Evolutionary conservation across 2,888 invertebrate species (phyloP).

Genomic region (Tinea pellionella): DNA sequence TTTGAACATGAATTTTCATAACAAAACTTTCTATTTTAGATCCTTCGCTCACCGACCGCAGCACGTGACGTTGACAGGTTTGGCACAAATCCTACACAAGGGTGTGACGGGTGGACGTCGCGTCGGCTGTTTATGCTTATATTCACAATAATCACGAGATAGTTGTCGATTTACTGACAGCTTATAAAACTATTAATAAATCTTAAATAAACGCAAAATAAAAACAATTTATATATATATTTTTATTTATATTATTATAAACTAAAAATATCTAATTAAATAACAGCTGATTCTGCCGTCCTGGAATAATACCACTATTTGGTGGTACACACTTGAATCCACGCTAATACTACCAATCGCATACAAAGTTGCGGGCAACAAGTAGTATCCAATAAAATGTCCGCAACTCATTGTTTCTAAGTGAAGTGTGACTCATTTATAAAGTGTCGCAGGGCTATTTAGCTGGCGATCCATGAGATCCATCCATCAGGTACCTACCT

Average conservation of each 20-base stretch:
- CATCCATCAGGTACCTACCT: slow-evolving; percentile 36
- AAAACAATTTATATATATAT: no score
- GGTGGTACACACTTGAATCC: no score
- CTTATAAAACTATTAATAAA: no score
- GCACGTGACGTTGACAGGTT: slow-evolving; percentile 34
- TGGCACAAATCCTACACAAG: slow-evolving; percentile 32
- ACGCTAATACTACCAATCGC: no score
- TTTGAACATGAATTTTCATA: background rate
- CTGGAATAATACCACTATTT: no score
- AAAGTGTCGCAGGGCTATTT: slow-evolving; percentile 30
- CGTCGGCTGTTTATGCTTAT: background rate
- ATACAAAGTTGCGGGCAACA: no score
- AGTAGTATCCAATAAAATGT: background rate
- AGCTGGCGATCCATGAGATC: slow-evolving; percentile 23
- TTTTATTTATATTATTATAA: no score
- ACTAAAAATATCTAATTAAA: no score
- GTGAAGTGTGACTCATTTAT: slow-evolving; percentile 30
- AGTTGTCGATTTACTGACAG: no score
- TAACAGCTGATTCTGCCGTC: no score
- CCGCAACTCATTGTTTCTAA: background rate
- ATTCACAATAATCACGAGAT: background rate
- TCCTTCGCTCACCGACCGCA: background rate
- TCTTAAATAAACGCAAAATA: no score
- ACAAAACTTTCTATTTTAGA: background rate
- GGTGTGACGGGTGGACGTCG: background rate